Evolutionary conservation across 2,797 vertebrate species (phyloP).

Genomic region (Spheniscus humboldti): DNA sequence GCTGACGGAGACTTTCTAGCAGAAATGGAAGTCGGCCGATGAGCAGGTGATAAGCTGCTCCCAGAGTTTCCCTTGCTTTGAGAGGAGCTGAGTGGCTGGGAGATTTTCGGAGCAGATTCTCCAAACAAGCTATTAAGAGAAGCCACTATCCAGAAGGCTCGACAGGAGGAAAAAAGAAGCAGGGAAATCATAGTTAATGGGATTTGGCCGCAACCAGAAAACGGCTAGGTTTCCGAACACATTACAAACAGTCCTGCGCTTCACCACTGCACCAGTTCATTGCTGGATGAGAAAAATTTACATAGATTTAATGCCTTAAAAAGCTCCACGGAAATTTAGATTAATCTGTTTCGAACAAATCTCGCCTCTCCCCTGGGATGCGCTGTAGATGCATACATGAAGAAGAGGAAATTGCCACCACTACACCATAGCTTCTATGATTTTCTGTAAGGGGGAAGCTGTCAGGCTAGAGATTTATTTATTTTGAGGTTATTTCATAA

Average conservation of each 20-base stretch:
- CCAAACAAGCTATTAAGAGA: constrained; percentile 34
- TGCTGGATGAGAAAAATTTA: constrained; percentile 22
- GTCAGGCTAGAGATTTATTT: neutral
- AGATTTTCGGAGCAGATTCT: constrained; percentile 8
- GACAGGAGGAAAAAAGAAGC: constrained; percentile 39
- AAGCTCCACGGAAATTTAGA: constrained; percentile 12
- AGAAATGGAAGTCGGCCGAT: neutral
- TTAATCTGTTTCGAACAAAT: constrained; percentile 27
- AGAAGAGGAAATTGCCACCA: neutral
- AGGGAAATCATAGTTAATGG: constrained; percentile 43
- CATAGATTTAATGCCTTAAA: constrained; percentile 16
- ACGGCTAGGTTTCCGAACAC: neutral
- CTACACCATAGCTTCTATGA: neutral
- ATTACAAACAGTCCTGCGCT: neutral
- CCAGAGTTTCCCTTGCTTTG: neutral
- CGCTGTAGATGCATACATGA: neutral
- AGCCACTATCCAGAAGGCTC: constrained; percentile 14
- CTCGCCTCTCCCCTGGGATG: neutral
- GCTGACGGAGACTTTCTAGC: fast-evolving
- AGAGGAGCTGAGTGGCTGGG: neutral
- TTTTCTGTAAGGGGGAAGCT: neutral
- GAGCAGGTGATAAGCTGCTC: neutral
- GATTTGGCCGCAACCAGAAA: constrained; percentile 29
- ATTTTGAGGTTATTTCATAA: neutral
- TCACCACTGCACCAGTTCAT: neutral